These are phyloP conservation scores for Crotalus adamanteus DNA, from an alignment of 2,797 vertebrate species.

Conservation along the genomic window DNA sequence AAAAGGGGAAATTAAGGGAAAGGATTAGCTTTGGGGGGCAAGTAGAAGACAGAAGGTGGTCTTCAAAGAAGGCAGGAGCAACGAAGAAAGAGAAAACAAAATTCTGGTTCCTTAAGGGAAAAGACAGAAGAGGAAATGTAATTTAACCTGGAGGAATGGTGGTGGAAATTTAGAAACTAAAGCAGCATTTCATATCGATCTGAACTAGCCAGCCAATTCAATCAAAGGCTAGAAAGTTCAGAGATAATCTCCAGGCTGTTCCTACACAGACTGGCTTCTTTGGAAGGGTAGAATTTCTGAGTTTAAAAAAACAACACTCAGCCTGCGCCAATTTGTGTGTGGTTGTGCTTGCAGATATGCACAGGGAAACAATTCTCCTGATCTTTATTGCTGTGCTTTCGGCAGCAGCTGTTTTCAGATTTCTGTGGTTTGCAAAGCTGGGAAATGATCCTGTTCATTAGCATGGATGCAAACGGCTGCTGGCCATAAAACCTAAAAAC, in stretches of 20 bases:
- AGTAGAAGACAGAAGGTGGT: too few relatives aligned
- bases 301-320: not conserved
- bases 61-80: not conserved
- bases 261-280: not conserved
- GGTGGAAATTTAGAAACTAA: not conserved
- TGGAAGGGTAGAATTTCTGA: not conserved
- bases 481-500: not conserved
- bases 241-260: not conserved
- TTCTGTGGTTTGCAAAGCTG: not conserved
- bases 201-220: not conserved
- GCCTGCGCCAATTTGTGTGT: not conserved
- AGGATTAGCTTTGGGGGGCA: not conserved
- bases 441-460: not conserved
- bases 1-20: not conserved
- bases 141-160: not conserved
- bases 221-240: not conserved
- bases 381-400: not conserved
- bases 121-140: not conserved
- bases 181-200: not conserved
- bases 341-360: not conserved
- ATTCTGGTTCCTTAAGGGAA: not conserved
- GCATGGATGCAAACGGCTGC: not conserved
- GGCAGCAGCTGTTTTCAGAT: not conserved
- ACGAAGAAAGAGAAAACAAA: not conserved
- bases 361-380: not conserved